A percentile compares a stretch with the other conserved stretches of the same genome.
These are phyloP conservation scores for Archips xylosteana DNA, from an alignment of 2,888 invertebrate species.

Conservation along the genomic window DNA sequence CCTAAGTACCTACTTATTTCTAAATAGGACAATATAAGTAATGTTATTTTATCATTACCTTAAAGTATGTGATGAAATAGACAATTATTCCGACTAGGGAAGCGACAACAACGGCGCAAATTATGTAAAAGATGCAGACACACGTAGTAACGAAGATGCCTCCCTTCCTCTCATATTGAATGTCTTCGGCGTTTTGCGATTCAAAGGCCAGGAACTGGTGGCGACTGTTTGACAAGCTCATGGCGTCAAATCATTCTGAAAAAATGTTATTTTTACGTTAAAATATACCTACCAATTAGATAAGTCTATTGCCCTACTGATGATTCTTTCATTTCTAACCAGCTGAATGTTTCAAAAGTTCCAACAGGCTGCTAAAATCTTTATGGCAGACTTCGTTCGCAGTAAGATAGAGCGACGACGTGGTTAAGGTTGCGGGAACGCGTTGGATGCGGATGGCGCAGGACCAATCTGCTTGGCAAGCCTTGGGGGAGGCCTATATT, in stretches of 20 bases:
- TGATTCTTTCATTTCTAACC: too few species aligned
- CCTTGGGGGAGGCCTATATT: too few species aligned
- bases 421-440: too few species aligned
- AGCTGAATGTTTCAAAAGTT: too few species aligned
- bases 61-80: constrained; percentile 75
- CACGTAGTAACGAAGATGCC: constrained; percentile 88
- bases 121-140: constrained; percentile 77
- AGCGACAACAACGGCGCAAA: constrained; percentile 68
- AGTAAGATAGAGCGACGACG: too few species aligned
- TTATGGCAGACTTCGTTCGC: too few species aligned
- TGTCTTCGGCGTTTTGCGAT: constrained; percentile 78
- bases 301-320: too few species aligned
- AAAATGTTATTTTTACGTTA: constrained; percentile 39
- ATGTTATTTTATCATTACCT: constrained; percentile 56
- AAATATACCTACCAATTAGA: too few species aligned
- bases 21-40: neutral
- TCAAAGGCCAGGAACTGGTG: constrained; percentile 87
- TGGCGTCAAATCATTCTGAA: constrained; percentile 67
- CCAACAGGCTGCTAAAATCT: too few species aligned
- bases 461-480: too few species aligned
- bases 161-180: constrained; percentile 85
- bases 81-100: constrained; percentile 74
- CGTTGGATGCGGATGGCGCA: too few species aligned
- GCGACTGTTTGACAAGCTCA: constrained; percentile 82
- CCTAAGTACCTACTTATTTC: neutral